Percentiles rank a stretch among this genome's conserved stretches.
Evolutionary conservation across 2,113 vertebrate genomes (phyloP).

Genomic region (Coturnix japonica): DNA sequence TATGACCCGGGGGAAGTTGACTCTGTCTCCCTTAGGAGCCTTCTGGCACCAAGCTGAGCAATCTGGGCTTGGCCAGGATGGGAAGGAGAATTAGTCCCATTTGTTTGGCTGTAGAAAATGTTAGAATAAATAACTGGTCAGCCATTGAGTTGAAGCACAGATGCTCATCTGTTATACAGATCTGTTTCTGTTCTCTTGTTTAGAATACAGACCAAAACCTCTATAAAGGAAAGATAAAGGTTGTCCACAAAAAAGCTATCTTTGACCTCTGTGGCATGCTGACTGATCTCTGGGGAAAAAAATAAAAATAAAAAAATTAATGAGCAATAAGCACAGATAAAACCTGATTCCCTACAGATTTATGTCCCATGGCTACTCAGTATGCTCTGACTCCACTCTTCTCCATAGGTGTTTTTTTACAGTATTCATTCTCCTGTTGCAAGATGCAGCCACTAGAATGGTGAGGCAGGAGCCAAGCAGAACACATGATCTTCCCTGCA

Average conservation of each 20-base stretch:
- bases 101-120: constrained; percentile 4
- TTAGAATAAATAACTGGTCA: constrained; percentile 13
- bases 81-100: background rate
- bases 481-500: accelerated
- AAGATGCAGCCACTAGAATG: background rate
- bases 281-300: background rate
- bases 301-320: background rate
- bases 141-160: background rate
- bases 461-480: background rate
- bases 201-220: background rate
- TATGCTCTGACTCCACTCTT: background rate
- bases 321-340: background rate
- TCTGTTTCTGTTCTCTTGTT: constrained; percentile 25
- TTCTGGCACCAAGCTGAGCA: background rate
- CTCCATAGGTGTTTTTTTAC: background rate
- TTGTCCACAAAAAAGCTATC: background rate
- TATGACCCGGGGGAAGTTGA: background rate
- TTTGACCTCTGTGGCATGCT: background rate
- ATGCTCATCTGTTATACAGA: constrained; percentile 32
- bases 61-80: background rate
- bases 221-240: background rate
- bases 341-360: background rate
- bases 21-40: background rate
- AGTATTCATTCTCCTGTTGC: background rate
- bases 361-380: background rate